Percentiles rank a stretch among this genome's conserved stretches.
Evolutionary conservation across 1,140 invertebrate genomes (phyloP).

Genomic region (Drosophila novamexicana): DNA sequence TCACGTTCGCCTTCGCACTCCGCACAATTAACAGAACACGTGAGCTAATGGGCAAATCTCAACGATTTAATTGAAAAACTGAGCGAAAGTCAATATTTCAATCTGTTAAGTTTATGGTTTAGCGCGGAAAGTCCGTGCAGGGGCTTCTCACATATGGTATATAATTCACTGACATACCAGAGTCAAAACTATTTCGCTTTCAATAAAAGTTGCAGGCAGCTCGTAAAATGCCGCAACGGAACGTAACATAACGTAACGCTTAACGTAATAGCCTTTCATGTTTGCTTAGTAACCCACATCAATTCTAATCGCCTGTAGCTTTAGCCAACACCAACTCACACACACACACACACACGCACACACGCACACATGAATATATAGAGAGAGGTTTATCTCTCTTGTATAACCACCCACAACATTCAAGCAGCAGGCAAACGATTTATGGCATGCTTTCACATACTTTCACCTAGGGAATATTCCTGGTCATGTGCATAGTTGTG

Average conservation of each 20-base stretch:
- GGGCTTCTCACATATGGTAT: not conserved
- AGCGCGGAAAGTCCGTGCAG: not conserved
- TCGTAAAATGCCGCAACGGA: slow-evolving; percentile 60
- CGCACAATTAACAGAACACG: not conserved
- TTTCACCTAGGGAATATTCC: slow-evolving; percentile 82
- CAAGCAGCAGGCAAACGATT: slow-evolving; percentile 66
- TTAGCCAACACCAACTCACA: slow-evolving; percentile 45
- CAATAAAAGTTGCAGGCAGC: slow-evolving; percentile 55
- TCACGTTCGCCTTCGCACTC: not conserved
- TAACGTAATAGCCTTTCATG: slow-evolving; percentile 83
- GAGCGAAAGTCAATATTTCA: slow-evolving; percentile 9
- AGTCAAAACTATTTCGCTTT: slow-evolving; percentile 55
- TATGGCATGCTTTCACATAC: slow-evolving; percentile 83
- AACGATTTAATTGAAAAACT: not conserved
- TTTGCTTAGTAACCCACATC: slow-evolving; percentile 83
- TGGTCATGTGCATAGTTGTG: slow-evolving; percentile 59
- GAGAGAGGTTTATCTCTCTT: slow-evolving; percentile 27
- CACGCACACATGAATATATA: not conserved
- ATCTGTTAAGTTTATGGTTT: slow-evolving; percentile 49
- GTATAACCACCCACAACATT: slow-evolving; percentile 41
- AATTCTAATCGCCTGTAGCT: slow-evolving; percentile 75
- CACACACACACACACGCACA: slow-evolving; percentile 17
- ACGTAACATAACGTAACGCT: slow-evolving; percentile 71
- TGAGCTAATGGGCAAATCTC: slow-evolving; percentile 17
- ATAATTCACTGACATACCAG: not conserved